Base-by-base conservation (phyloP, 2,888 invertebrate species). In the Euphydryas editha region DNA sequence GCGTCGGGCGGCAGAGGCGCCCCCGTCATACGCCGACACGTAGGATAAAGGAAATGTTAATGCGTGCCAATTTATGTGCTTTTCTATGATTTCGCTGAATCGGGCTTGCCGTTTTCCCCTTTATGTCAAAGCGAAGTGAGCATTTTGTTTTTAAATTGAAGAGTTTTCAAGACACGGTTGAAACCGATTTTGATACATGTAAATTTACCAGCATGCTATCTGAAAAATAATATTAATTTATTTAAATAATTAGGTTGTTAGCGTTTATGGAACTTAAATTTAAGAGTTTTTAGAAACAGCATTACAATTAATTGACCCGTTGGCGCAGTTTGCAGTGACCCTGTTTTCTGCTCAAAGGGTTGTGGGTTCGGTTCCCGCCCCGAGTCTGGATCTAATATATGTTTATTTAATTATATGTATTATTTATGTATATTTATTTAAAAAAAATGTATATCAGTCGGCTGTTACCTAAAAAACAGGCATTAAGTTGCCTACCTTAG, bases 11-110 rank as follows among this genome's bases (percentile, higher is more conserved):
- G 75, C 74, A 77, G 77, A 73, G 77, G 87, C 86, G 86, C 88
- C 89, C 91, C 89, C 92, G 90, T 92, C 92, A 92, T 92, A 92
- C 86, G 82, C 89, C 91, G 90, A 92, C 92, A 92, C 92, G 90
- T 88, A 86, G 90, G 88, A 91, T 91, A 92, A 92, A 92, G 92
- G 90, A 91, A 92, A 92, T 92, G 92, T 92, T 92, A 92, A 92
- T 92, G 91, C 89, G 79, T 79, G 84, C 86, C 92, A 92, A 92
- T 92, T 92, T 92, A 92, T 92, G 90, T 90, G 90, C 91, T 92
- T 92, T 91, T 88, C 92, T 92, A 92, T 92, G 92, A 92, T 92
- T 92, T 92, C 81, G 92, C 92, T 90, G 91, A 92, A 88, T 92
- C 90, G 87, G 81, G 85, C 77, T 78, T 80, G 81, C 77, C 81